phyloP scores from a whole-genome alignment of 2,888 invertebrate genomes.

The Polydesmus complanatus region DNA sequence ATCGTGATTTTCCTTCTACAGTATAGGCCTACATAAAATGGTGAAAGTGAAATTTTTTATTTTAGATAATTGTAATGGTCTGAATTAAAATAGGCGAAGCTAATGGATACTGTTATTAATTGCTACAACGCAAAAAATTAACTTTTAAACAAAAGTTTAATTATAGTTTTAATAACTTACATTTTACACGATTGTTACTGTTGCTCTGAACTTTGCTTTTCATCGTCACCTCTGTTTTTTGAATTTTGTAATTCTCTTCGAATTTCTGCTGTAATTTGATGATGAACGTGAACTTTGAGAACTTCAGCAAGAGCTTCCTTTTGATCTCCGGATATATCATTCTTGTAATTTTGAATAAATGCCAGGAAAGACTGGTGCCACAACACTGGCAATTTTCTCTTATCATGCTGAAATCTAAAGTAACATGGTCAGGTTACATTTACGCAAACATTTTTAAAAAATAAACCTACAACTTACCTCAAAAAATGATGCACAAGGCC shows the following conservation, averaged over 20 bases:
- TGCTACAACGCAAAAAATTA: too few relatives aligned
- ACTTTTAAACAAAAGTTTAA: too few relatives aligned
- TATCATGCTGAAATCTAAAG: conserved; percentile 76
- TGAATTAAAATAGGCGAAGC: too few relatives aligned
- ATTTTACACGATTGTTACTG: too few relatives aligned
- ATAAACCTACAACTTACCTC: conserved; percentile 42
- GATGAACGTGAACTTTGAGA: conserved; percentile 51
- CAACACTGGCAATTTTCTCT: conserved; percentile 73
- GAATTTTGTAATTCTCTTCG: conserved; percentile 72
- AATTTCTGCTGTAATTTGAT: conserved; percentile 63
- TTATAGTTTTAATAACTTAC: too few relatives aligned
- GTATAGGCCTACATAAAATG: too few relatives aligned
- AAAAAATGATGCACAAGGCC: conserved; percentile 87
- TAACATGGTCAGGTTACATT: too few relatives aligned
- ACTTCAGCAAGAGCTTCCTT: conserved; percentile 69
- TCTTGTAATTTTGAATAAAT: conserved; percentile 89
- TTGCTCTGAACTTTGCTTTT: too few relatives aligned
- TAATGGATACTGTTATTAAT: too few relatives aligned
- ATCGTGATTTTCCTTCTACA: too few relatives aligned
- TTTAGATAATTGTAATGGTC: too few relatives aligned
- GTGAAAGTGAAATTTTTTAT: too few relatives aligned
- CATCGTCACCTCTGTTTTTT: conserved; percentile 55
- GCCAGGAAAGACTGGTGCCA: conserved; percentile 94
- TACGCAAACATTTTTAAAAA: not conserved
- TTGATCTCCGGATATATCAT: conserved; percentile 86